Conservation (phyloP, 2,888 invertebrate species). For the Xylota segnis region DNA sequence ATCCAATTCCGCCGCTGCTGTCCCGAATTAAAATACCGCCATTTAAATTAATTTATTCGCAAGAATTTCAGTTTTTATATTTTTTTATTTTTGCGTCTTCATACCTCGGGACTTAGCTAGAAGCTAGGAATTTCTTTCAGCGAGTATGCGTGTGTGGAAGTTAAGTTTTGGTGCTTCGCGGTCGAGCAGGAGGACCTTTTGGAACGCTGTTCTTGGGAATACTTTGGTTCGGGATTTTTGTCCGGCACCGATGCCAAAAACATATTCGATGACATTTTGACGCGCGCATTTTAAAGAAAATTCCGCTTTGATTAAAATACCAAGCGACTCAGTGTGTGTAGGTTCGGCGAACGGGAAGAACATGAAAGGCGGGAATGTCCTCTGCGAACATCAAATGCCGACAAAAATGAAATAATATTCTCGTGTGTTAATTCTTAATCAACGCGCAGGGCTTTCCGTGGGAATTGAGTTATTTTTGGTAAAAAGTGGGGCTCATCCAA, state of each 20-base stretch:
- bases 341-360: constrained; percentile 2
- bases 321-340: constrained; percentile 4
- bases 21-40: constrained; percentile 58
- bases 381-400: constrained; percentile 17
- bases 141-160: constrained; percentile 30
- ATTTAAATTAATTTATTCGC: constrained; percentile 70
- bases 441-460: constrained; percentile 8
- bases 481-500: not conserved
- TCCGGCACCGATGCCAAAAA: constrained; percentile 28
- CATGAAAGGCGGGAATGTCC: constrained; percentile 25
- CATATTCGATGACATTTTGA: constrained; percentile 56
- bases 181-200: constrained; percentile 1
- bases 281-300: constrained; percentile 55
- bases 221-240: constrained; percentile 30
- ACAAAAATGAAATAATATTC: constrained; percentile 25
- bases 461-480: constrained; percentile 5
- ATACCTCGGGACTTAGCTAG: constrained; percentile 22
- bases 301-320: constrained; percentile 70
- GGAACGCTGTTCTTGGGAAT: constrained; percentile 22
- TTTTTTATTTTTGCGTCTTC: not conserved
- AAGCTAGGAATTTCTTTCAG: constrained; percentile 54
- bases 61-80: constrained; percentile 12
- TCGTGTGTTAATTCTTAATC: constrained; percentile 27
- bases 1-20: constrained; percentile 11
- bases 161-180: constrained; percentile 51